Evolutionary conservation across 2,113 vertebrate genomes (phyloP).

Genomic region (Aegithalos caudatus): DNA sequence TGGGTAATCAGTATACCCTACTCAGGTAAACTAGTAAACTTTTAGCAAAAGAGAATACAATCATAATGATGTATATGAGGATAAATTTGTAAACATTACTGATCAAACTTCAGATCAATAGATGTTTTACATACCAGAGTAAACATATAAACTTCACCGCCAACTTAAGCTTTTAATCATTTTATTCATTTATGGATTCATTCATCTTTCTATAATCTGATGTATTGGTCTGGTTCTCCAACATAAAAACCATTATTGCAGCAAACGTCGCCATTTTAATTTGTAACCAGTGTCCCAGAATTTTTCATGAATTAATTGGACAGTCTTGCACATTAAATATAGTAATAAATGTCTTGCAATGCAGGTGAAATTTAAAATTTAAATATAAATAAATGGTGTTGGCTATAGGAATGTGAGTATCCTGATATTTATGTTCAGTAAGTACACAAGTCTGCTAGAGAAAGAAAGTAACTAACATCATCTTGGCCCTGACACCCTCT

Average conservation of each 20-base stretch:
- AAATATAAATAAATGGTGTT: slow-evolving; percentile 4
- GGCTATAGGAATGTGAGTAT: not conserved
- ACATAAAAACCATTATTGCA: not conserved
- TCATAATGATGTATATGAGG: not conserved
- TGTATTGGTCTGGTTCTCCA: not conserved
- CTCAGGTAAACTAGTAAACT: not conserved
- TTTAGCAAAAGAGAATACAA: not conserved
- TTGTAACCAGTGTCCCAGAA: not conserved
- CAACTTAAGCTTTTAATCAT: not conserved
- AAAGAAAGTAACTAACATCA: not conserved
- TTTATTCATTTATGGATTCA: not conserved
- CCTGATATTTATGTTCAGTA: slow-evolving; percentile 1
- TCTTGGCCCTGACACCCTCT: not conserved
- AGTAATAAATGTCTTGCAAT: slow-evolving; percentile 12
- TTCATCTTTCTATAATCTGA: not conserved
- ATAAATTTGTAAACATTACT: not conserved
- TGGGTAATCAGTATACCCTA: not conserved
- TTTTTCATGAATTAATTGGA: slow-evolving; percentile 9
- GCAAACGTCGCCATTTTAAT: not conserved
- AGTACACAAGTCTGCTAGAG: not conserved
- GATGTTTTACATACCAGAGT: not conserved
- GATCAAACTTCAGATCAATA: slow-evolving; percentile 13
- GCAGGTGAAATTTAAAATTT: slow-evolving; percentile 27
- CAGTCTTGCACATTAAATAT: not conserved
- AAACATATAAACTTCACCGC: not conserved